phyloP scores from a whole-genome alignment of 1,140 invertebrate genomes.

The Pseudomyrmex sp. region DNA sequence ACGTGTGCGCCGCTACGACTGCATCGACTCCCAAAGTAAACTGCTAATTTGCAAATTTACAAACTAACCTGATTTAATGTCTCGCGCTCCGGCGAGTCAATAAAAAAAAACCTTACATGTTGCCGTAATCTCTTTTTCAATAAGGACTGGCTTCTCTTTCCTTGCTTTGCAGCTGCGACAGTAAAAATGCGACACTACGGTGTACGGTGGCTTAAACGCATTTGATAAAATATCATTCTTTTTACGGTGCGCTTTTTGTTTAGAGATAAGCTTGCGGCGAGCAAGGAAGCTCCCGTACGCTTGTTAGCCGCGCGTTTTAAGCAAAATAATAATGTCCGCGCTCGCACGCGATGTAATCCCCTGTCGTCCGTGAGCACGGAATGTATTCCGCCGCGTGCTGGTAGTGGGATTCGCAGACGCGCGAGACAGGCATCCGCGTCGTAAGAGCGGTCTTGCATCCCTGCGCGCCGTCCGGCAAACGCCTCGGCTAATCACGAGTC shows the following conservation, averaged over 20 bases:
- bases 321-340: slow-evolving; percentile 38
- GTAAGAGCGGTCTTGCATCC: slow-evolving; percentile 13
- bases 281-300: slow-evolving; percentile 1
- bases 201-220: slow-evolving; percentile 3
- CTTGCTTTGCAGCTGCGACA: not conserved
- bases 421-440: slow-evolving; percentile 15
- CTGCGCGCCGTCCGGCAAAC: slow-evolving; percentile 15
- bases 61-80: not conserved
- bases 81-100: not conserved
- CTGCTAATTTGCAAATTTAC: not conserved
- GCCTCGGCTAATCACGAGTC: slow-evolving; percentile 60
- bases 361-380: not conserved
- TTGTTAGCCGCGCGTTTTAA: slow-evolving; percentile 41
- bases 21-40: slow-evolving; percentile 37
- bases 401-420: not conserved
- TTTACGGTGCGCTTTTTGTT: slow-evolving; percentile 28
- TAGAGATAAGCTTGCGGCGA: slow-evolving; percentile 25
- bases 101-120: not conserved
- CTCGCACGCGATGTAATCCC: slow-evolving; percentile 15
- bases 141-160: not conserved
- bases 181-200: slow-evolving; percentile 14
- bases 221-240: slow-evolving; percentile 41
- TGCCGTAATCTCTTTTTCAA: not conserved
- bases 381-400: not conserved
- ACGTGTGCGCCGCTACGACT: slow-evolving; percentile 27